phyloP scores from a whole-genome alignment of 2,113 vertebrate genomes.

The Oncorhynchus gorbuscha region DNA sequence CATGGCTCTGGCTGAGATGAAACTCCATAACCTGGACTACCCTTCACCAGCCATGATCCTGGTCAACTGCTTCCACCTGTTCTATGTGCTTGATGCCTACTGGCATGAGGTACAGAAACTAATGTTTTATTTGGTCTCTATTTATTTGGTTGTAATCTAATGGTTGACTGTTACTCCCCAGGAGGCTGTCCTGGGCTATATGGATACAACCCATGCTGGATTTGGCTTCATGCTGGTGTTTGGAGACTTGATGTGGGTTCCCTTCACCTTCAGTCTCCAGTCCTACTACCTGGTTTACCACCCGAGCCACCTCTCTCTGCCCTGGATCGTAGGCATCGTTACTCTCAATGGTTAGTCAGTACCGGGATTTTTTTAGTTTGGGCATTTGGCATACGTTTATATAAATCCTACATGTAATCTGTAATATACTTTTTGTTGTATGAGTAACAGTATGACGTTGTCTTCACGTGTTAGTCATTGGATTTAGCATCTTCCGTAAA shows the following conservation, averaged over 20 bases:
- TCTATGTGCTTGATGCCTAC: constrained; percentile 89
- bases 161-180: constrained; percentile 47
- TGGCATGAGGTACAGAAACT: constrained; percentile 87
- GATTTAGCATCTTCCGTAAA: constrained; percentile 90
- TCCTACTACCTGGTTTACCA: constrained; percentile 87
- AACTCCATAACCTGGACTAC: constrained; percentile 68
- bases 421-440: neutral
- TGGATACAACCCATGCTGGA: constrained; percentile 90
- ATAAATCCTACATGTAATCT: neutral
- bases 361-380: neutral
- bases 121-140: neutral
- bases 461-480: constrained; percentile 61
- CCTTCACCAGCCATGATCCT: constrained; percentile 89
- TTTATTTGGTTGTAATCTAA: neutral
- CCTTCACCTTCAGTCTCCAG: constrained; percentile 89
- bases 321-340: constrained; percentile 67
- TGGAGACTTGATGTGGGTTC: constrained; percentile 93
- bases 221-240: constrained; percentile 96
- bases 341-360: constrained; percentile 83
- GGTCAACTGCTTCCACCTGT: constrained; percentile 89
- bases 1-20: constrained; percentile 91
- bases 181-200: constrained; percentile 89
- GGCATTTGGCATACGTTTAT: neutral
- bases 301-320: constrained; percentile 75
- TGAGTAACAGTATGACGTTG: neutral